Evolutionary conservation across 2,888 invertebrate genomes (phyloP).

Genomic region (Amphimallon solstitiale): DNA sequence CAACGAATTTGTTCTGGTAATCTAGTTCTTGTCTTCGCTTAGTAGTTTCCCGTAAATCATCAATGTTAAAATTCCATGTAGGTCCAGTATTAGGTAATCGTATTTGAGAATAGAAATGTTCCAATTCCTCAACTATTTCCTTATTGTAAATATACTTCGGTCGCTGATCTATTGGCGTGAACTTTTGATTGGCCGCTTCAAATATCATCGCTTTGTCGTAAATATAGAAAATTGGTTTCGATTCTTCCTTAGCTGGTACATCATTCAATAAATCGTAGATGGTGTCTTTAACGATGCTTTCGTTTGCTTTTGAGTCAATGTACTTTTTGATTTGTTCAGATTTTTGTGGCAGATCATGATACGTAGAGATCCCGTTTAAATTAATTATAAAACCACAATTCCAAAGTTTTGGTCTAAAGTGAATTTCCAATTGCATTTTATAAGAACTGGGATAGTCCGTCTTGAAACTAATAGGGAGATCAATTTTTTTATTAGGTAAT

Average conservation of each 20-base stretch:
- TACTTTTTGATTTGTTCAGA: conserved; percentile 38
- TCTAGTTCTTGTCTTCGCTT: conserved; percentile 47
- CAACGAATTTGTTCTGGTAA: conserved; percentile 27
- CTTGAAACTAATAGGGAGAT: conserved; percentile 43
- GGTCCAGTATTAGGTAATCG: conserved; percentile 43
- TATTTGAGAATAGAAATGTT: conserved; percentile 49
- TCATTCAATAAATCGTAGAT: conserved; percentile 42
- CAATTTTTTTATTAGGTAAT: conserved; percentile 34
- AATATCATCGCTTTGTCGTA: conserved; percentile 51
- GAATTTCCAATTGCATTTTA: conserved; percentile 33
- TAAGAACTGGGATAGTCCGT: conserved; percentile 21
- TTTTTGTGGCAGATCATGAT: conserved; percentile 27
- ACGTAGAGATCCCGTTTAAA: conserved; percentile 27
- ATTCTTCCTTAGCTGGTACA: conserved; percentile 30
- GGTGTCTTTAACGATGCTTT: conserved; percentile 46
- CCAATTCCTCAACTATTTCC: conserved; percentile 48
- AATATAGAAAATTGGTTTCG: conserved; percentile 36
- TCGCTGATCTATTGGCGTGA: conserved; percentile 37
- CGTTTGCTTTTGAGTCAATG: conserved; percentile 44
- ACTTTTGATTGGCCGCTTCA: conserved; percentile 50
- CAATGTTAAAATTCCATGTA: conserved; percentile 51
- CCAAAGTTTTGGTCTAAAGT: conserved; percentile 40
- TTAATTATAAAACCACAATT: conserved; percentile 17
- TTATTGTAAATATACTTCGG: conserved; percentile 52
- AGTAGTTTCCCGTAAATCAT: conserved; percentile 45